Evolutionary conservation across 2,888 invertebrate genomes (phyloP).

Genomic region (Nomada flava): DNA sequence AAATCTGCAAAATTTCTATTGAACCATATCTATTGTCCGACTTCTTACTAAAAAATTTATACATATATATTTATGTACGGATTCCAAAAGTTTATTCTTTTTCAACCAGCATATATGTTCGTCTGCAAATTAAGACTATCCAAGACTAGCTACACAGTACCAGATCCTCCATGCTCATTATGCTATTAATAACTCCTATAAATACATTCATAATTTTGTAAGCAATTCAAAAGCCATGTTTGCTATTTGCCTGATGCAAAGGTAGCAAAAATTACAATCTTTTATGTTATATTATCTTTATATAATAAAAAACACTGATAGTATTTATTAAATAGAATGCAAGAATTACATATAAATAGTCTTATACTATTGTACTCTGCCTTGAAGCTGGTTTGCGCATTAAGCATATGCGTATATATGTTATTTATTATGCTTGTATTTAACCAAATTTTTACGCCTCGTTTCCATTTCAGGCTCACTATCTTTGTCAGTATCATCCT

Average conservation of each 20-base stretch:
- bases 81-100: too few relatives aligned
- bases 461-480: slow-evolving; percentile 85
- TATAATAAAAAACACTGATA: slow-evolving; percentile 3
- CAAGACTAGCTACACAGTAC: neutral
- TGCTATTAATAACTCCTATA: slow-evolving; percentile 11
- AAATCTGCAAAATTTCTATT: slow-evolving; percentile 9
- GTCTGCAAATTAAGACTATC: neutral
- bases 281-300: neutral
- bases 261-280: slow-evolving; percentile 9
- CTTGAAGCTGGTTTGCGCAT: slow-evolving; percentile 10
- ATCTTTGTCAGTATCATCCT: slow-evolving; percentile 82
- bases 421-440: slow-evolving; percentile 83
- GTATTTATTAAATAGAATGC: slow-evolving; percentile 1
- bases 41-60: neutral
- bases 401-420: slow-evolving; percentile 30
- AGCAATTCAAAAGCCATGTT: neutral
- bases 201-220: neutral
- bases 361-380: slow-evolving; percentile 16
- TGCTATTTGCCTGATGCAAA: neutral
- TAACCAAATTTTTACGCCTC: slow-evolving; percentile 68
- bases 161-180: slow-evolving; percentile 66
- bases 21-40: too few relatives aligned
- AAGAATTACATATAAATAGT: slow-evolving; percentile 12
- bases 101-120: neutral
- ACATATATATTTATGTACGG: neutral